These are phyloP conservation scores for Thamnophis sirtalis DNA, from an alignment of 2,113 vertebrate species.

Conservation along the genomic window DNA sequence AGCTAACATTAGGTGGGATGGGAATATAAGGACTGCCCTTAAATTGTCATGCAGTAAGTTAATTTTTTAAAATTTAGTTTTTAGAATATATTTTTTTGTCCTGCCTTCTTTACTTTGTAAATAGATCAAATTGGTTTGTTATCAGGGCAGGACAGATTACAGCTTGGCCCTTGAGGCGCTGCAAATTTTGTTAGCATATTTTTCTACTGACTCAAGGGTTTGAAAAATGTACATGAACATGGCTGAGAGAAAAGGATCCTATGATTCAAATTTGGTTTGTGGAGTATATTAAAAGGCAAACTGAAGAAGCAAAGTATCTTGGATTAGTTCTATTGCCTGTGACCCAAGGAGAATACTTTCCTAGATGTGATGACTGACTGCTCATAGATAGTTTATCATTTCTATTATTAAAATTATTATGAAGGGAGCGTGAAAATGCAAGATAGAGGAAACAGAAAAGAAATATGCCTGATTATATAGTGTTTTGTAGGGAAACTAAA, in stretches of 20 bases:
- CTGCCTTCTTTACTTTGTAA: neutral
- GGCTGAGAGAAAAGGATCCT: neutral
- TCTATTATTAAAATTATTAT: neutral
- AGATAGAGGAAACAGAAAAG: neutral
- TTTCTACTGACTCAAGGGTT: neutral
- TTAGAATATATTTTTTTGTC: neutral
- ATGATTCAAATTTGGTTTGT: neutral
- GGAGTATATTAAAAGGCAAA: neutral
- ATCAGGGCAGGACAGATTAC: neutral
- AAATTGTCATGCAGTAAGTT: neutral
- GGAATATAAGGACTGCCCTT: neutral
- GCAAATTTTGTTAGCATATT: neutral
- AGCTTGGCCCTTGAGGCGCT: neutral
- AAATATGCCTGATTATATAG: neutral
- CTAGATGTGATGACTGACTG: neutral
- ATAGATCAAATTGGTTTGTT: neutral
- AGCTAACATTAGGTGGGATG: neutral
- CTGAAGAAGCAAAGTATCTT: neutral
- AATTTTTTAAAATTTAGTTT: neutral
- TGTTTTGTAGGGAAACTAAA: conserved; percentile 16
- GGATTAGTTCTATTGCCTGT: neutral
- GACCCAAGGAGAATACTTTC: neutral
- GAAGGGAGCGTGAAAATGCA: neutral
- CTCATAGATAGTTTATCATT: neutral
- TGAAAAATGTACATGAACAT: neutral